phyloP scores from a whole-genome alignment of 2,113 vertebrate species.

The human (Homo sapiens) region GRCh38 chr13:104566501-104567000 shows the following conservation, averaged over 20 bases:
- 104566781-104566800: background rate
- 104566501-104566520: background rate
- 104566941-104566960: background rate
- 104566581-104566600: background rate
- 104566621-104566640: constrained; percentile 25
- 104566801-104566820: background rate
- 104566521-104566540: background rate
- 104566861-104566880: accelerated
- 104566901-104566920: accelerated
- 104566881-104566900: background rate
- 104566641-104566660: background rate
- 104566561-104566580: background rate
- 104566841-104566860: accelerated
- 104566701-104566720: background rate
- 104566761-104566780: background rate
- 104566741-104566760: background rate
- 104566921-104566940: background rate
- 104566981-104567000: background rate
- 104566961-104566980: background rate
- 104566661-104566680: background rate
- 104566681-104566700: background rate
- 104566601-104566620: background rate
- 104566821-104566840: too few relatives aligned
- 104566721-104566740: background rate
- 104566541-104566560: background rate